Conservation (phyloP, 2,797 vertebrate genomes). For the Eulemur coronatus region DNA sequence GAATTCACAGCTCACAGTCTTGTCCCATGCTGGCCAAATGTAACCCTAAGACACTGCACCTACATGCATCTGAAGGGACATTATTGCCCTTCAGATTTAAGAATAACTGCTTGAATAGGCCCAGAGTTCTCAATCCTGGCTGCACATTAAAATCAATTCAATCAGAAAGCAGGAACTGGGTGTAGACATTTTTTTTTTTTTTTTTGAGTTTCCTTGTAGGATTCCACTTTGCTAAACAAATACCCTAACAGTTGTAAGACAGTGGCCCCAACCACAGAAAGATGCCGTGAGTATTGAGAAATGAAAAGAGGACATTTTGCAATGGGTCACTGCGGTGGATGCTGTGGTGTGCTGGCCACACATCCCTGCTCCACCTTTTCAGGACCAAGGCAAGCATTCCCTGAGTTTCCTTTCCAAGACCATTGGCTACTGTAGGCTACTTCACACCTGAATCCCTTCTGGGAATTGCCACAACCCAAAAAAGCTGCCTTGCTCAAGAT, state of each 20-base stretch:
- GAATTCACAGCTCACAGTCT: background rate
- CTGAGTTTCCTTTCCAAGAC: background rate
- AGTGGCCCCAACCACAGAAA: background rate
- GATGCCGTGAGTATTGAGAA: background rate
- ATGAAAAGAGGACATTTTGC: background rate
- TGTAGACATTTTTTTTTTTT: background rate
- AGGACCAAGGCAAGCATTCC: background rate
- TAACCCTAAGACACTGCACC: slow-evolving; percentile 7
- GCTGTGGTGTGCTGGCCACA: background rate
- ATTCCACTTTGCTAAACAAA: background rate
- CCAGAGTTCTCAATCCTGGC: background rate
- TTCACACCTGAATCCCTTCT: background rate
- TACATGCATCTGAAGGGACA: background rate
- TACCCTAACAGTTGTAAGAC: background rate
- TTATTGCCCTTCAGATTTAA: background rate
- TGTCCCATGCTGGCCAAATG: background rate
- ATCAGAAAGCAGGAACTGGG: background rate
- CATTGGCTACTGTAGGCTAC: background rate
- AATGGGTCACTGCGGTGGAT: background rate
- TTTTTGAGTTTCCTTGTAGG: background rate
- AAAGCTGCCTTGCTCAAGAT: background rate
- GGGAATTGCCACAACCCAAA: background rate
- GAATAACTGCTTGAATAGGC: background rate
- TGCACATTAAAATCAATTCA: background rate
- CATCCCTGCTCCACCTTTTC: background rate